A percentile compares a stretch with the other conserved stretches of the same genome.
These are phyloP conservation scores for Diaprepes abbreviatus DNA, from an alignment of 2,888 invertebrate genomes.

Conservation along the genomic window DNA sequence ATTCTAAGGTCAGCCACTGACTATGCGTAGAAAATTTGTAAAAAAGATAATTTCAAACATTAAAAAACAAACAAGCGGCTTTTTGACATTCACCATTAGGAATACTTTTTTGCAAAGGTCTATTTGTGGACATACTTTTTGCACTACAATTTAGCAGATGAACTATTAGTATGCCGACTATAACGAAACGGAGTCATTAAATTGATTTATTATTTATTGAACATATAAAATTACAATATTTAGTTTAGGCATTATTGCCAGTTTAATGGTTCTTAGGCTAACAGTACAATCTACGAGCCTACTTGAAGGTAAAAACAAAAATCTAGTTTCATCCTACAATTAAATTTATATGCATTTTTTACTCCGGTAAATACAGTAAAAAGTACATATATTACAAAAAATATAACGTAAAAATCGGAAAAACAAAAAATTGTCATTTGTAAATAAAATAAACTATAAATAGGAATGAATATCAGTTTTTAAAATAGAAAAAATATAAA, in stretches of 20 bases:
- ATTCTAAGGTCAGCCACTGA: too few relatives aligned
- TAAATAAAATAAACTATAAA: not conserved
- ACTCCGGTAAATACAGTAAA: constrained; percentile 18
- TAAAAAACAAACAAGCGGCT: too few relatives aligned
- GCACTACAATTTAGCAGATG: too few relatives aligned
- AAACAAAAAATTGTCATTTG: not conserved
- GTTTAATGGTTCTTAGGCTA: not conserved
- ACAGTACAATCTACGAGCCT: not conserved
- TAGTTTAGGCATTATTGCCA: not conserved
- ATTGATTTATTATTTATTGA: not conserved
- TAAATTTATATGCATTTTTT: constrained; percentile 33
- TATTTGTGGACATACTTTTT: too few relatives aligned
- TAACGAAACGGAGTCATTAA: not conserved
- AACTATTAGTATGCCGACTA: not conserved
- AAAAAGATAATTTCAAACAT: too few relatives aligned
- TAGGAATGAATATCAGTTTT: not conserved
- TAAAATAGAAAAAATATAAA: not conserved
- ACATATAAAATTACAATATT: constrained; percentile 1
- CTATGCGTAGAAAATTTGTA: too few relatives aligned
- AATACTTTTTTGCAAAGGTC: too few relatives aligned
- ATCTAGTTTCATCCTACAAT: not conserved
- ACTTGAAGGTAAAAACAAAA: not conserved
- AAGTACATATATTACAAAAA: constrained; percentile 36
- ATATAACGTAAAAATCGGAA: not conserved
- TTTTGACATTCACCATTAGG: too few relatives aligned